These are phyloP conservation scores for Ciconia nigra DNA, from an alignment of 2,797 vertebrate species.

Conservation along the genomic window DNA sequence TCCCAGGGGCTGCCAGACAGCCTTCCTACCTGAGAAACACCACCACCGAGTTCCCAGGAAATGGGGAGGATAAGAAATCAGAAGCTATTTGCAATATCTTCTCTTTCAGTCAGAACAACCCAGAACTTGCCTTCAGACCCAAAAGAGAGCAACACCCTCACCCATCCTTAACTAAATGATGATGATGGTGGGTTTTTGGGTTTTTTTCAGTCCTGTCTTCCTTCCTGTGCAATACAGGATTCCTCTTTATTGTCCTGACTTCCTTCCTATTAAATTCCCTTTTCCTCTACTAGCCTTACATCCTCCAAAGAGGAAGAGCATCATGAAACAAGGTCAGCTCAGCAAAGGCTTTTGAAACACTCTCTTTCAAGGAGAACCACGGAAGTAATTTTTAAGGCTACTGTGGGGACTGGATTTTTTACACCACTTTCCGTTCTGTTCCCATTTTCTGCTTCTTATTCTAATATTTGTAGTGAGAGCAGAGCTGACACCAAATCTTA, in stretches of 20 bases:
- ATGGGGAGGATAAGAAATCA: not conserved
- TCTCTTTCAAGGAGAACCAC: not conserved
- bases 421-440: not conserved
- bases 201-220: not conserved
- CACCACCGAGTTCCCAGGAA: not conserved
- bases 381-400: not conserved
- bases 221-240: not conserved
- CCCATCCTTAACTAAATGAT: not conserved
- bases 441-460: not conserved
- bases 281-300: not conserved
- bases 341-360: not conserved
- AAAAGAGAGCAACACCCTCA: not conserved
- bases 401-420: not conserved
- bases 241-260: not conserved
- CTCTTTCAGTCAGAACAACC: not conserved
- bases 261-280: not conserved
- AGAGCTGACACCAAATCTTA: not conserved
- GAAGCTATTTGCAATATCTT: not conserved
- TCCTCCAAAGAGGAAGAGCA: not conserved
- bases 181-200: not conserved
- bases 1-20: not conserved
- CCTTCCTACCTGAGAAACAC: not conserved
- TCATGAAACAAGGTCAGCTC: conserved; percentile 1
- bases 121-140: not conserved
- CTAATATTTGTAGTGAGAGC: not conserved